Evolutionary conservation across 2,113 vertebrate genomes (phyloP).

Genomic region (Erpornis zantholeuca): DNA sequence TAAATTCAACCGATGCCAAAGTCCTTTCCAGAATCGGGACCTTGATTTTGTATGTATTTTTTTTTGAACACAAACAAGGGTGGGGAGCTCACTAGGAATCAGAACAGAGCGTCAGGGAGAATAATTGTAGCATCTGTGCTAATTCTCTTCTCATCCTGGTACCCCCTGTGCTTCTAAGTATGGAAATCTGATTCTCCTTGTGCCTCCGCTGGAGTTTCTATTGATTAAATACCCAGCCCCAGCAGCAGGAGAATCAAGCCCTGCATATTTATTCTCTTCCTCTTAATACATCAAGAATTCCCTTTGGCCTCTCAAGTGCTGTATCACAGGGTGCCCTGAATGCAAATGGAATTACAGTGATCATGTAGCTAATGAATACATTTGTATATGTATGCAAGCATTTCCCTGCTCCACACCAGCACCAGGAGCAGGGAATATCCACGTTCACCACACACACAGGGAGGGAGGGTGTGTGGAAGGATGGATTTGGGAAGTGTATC

Average conservation of each 20-base stretch:
- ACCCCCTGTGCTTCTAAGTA: neutral
- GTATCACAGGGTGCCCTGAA: neutral
- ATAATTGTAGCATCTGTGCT: neutral
- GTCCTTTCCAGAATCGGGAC: neutral
- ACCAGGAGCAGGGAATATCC: neutral
- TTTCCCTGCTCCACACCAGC: neutral
- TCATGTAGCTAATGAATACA: conserved; percentile 8
- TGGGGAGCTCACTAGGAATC: neutral
- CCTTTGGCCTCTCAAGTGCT: conserved; percentile 22
- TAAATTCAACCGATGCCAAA: neutral
- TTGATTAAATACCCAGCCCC: conserved; percentile 26
- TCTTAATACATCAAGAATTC: conserved; percentile 29
- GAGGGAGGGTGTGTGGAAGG: neutral
- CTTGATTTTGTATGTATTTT: neutral
- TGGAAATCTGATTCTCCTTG: conserved; percentile 5
- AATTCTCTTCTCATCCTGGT: neutral
- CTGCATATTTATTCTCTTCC: conserved; percentile 28
- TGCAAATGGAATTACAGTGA: conserved; percentile 44
- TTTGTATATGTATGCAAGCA: neutral
- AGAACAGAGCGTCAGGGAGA: neutral
- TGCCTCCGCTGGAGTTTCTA: conserved; percentile 7
- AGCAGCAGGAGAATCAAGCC: conserved; percentile 25
- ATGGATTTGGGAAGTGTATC: neutral
- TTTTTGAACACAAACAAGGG: neutral
- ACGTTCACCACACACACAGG: accelerated